These are phyloP conservation scores for Ectropis crepuscularia DNA, from an alignment of 2,888 invertebrate genomes.

Conservation along the genomic window DNA sequence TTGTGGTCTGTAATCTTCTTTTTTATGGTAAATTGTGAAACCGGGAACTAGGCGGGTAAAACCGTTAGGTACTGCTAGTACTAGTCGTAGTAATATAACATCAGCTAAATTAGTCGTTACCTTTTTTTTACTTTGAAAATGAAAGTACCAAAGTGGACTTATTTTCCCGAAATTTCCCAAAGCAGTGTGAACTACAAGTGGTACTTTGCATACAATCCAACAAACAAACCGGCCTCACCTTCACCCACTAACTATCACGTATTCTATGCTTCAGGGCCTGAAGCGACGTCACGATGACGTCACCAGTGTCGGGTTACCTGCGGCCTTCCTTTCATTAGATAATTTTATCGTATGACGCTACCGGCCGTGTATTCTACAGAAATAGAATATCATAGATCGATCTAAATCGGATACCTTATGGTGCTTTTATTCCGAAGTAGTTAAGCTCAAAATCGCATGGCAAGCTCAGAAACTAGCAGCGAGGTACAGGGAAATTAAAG, in stretches of 20 bases:
- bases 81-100: too few species aligned
- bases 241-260: conserved; percentile 33
- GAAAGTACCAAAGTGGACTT: too few species aligned
- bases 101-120: too few species aligned
- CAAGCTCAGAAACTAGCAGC: not conserved
- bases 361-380: conserved; percentile 60
- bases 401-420: conserved; percentile 51
- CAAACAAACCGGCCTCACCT: conserved; percentile 48
- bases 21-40: too few species aligned
- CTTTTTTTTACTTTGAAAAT: too few species aligned
- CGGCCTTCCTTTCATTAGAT: conserved; percentile 81
- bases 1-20: too few species aligned
- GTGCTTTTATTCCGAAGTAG: conserved; percentile 31
- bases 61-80: too few species aligned
- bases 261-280: conserved; percentile 50
- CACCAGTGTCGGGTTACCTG: conserved; percentile 76
- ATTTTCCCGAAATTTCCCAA: too few species aligned
- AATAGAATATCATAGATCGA: conserved; percentile 65
- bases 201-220: conserved; percentile 20
- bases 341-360: conserved; percentile 80
- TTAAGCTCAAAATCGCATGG: conserved; percentile 27
- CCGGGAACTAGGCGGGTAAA: too few species aligned
- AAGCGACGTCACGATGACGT: conserved; percentile 60
- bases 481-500: conserved; percentile 9
- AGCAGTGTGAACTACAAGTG: conserved; percentile 1